Evolutionary conservation across 92 coral and sea anemone genomes (phyloP).

Genomic region (Epizoanthus ramosus): DNA sequence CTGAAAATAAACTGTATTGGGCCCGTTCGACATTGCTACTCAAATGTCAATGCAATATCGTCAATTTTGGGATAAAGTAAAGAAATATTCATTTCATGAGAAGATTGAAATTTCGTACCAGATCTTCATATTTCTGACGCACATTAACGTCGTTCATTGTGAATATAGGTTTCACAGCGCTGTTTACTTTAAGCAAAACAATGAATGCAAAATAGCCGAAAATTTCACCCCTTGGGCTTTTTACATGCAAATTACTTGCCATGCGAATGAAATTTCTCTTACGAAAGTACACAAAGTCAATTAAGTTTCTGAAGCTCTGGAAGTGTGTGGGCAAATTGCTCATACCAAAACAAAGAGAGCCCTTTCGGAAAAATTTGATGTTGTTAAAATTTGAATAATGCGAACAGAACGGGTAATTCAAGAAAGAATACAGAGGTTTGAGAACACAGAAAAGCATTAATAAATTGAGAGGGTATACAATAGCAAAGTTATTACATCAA

Average conservation of each 20-base stretch:
- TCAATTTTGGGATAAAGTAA: background rate
- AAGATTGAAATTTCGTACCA: background rate
- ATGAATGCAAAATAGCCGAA: conserved; percentile 18
- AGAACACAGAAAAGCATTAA: conserved; percentile 20
- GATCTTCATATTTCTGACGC: background rate
- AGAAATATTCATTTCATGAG: background rate
- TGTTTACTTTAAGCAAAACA: conserved; percentile 13
- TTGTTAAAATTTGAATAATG: conserved; percentile 17
- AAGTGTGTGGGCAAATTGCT: conserved; percentile 24
- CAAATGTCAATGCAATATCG: background rate
- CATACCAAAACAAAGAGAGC: conserved; percentile 14
- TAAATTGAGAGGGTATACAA: background rate
- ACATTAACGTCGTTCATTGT: background rate
- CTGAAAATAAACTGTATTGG: background rate
- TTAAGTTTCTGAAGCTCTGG: conserved; percentile 16
- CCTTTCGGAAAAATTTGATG: conserved; percentile 14
- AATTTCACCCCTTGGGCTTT: conserved; percentile 7
- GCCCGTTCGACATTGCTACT: background rate
- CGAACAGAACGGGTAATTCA: conserved; percentile 29
- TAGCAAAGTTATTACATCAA: conserved; percentile 1
- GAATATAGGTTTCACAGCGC: conserved; percentile 4
- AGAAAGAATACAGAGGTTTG: conserved; percentile 17
- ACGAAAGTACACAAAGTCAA: background rate
- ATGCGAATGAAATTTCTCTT: conserved; percentile 8
- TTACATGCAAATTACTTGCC: conserved; percentile 35